These are phyloP conservation scores for Talpa occidentalis DNA, from an alignment of 2,113 vertebrate genomes.

Conservation along the genomic window DNA sequence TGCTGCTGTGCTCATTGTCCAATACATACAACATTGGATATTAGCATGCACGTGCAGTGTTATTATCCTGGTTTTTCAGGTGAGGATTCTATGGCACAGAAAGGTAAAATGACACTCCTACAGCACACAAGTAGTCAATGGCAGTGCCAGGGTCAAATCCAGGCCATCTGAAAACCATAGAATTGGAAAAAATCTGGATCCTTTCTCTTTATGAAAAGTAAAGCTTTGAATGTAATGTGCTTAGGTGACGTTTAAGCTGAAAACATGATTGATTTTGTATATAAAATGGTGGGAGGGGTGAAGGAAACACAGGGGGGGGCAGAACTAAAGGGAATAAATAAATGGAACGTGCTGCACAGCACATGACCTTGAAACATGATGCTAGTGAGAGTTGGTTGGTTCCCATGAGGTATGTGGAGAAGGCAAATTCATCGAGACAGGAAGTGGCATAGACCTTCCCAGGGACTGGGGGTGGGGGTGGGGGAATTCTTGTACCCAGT, in stretches of 20 bases:
- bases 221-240: not conserved
- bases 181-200: not conserved
- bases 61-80: not conserved
- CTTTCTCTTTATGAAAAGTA: constrained; percentile 37
- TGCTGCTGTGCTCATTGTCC: too few relatives aligned
- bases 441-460: not conserved
- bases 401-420: not conserved
- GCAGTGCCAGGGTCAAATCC: not conserved
- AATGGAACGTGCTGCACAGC: fast-evolving
- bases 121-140: not conserved
- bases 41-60: not conserved
- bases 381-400: too few relatives aligned
- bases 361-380: not conserved
- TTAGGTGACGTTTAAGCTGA: constrained; percentile 24
- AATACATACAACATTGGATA: not conserved
- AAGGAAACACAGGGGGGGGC: not conserved
- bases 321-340: not conserved
- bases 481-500: not conserved
- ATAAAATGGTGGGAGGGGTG: not conserved
- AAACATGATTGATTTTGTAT: not conserved
- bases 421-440: not conserved
- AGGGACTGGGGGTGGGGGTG: too few relatives aligned
- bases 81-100: not conserved
- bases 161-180: not conserved
- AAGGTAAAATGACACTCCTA: not conserved